Conservation (phyloP, 2,888 invertebrate genomes). For the Machimus atricapillus region DNA sequence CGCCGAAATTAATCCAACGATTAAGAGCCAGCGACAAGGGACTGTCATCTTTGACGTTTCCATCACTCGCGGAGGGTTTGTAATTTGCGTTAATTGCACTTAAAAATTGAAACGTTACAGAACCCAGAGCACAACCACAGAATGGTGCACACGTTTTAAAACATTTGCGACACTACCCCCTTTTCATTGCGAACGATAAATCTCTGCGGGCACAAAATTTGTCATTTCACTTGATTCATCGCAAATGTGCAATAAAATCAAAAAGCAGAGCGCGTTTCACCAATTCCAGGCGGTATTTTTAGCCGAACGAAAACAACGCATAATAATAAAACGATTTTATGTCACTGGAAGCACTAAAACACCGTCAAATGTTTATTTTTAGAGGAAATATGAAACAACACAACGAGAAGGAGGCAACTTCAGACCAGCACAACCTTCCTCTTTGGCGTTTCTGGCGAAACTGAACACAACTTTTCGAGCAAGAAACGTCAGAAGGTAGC, state of each 20-base stretch:
- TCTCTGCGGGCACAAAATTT: neutral
- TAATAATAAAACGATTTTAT: constrained; percentile 35
- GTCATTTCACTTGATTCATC: constrained; percentile 29
- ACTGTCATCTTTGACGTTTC: constrained; percentile 33
- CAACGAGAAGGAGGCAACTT: neutral
- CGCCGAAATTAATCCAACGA: constrained; percentile 14
- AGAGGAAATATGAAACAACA: neutral
- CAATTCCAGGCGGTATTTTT: constrained; percentile 8
- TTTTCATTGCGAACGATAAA: neutral
- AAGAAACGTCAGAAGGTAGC: neutral
- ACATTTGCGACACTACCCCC: neutral
- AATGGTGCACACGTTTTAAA: neutral
- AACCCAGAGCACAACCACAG: neutral
- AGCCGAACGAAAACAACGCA: constrained; percentile 14
- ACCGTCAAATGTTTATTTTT: constrained; percentile 20
- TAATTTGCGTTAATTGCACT: constrained; percentile 1
- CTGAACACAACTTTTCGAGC: neutral
- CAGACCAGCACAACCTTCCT: neutral
- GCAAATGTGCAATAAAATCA: neutral
- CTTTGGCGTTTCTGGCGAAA: neutral
- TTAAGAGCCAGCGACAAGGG: neutral
- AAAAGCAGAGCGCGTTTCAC: neutral
- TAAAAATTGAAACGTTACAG: neutral
- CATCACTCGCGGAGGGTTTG: neutral
- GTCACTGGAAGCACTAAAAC: constrained; percentile 19